phyloP scores from a whole-genome alignment of 2,888 invertebrate genomes.

The Himalopsyche tibetana region DNA sequence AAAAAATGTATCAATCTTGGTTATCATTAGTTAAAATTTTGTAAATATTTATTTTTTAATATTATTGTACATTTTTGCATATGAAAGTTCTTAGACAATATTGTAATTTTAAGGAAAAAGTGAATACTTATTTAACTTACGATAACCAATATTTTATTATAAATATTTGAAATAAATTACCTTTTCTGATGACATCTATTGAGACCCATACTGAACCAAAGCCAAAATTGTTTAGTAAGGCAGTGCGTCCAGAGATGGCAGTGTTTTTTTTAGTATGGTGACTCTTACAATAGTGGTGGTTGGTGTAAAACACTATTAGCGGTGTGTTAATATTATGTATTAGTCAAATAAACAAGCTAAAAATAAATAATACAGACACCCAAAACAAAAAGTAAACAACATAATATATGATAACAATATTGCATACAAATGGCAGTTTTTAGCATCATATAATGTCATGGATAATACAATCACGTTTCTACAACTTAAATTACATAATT shows the following conservation, averaged over 20 bases:
- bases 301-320: conserved; percentile 37
- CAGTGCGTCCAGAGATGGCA: conserved; percentile 54
- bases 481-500: no score
- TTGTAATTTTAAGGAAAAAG: background rate
- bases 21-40: no score
- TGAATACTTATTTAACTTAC: background rate
- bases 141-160: background rate
- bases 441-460: no score
- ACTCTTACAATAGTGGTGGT: conserved; percentile 36
- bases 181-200: conserved; percentile 47
- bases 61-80: no score
- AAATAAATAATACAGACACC: conserved; percentile 47
- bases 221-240: conserved; percentile 51
- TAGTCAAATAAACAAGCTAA: conserved; percentile 53
- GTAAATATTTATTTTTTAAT: no score
- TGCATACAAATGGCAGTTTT: background rate
- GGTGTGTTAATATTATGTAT: conserved; percentile 39
- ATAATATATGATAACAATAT: conserved; percentile 42
- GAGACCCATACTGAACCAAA: background rate
- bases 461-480: no score
- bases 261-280: conserved; percentile 51
- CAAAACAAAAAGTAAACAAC: background rate
- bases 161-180: conserved; percentile 4
- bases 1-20: no score
- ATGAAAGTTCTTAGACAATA: background rate